A percentile compares a stretch with the other conserved stretches of the same genome.
These are phyloP conservation scores for Mesopsocus fuscifrons DNA, from an alignment of 2,888 invertebrate genomes.

Conservation along the genomic window DNA sequence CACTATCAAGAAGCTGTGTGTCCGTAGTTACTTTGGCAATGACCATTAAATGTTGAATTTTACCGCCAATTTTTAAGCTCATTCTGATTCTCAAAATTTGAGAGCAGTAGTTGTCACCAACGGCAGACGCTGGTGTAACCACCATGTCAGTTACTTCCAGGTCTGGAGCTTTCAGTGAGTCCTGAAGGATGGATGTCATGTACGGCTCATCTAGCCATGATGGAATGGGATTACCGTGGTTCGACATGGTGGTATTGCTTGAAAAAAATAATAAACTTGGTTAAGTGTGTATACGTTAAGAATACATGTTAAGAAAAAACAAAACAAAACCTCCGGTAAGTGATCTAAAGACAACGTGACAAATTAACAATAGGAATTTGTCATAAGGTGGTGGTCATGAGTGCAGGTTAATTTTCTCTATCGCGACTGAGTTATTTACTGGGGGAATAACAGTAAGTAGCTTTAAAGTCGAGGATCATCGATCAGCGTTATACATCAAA, in stretches of 20 bases:
- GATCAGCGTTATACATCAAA: no score
- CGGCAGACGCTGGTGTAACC: background rate
- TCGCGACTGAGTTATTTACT: no score
- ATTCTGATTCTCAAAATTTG: background rate
- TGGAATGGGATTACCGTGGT: background rate
- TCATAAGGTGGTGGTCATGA: no score
- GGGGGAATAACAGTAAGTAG: no score
- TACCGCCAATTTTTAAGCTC: background rate
- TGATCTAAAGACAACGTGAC: no score
- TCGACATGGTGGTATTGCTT: conserved; percentile 2
- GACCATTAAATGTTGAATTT: background rate
- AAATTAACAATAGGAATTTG: no score
- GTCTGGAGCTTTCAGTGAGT: background rate
- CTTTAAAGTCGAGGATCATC: no score
- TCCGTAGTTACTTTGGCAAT: background rate
- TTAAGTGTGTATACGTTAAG: no score
- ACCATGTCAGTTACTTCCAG: background rate
- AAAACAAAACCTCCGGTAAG: no score
- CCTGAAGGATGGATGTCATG: background rate
- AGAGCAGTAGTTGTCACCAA: conserved; percentile 1
- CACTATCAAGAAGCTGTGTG: background rate
- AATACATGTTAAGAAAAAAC: no score
- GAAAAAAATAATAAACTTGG: background rate
- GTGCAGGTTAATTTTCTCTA: no score
- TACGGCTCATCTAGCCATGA: background rate